These are phyloP conservation scores for Nemotelus pantherinus DNA, from an alignment of 2,888 invertebrate species.

Conservation along the genomic window DNA sequence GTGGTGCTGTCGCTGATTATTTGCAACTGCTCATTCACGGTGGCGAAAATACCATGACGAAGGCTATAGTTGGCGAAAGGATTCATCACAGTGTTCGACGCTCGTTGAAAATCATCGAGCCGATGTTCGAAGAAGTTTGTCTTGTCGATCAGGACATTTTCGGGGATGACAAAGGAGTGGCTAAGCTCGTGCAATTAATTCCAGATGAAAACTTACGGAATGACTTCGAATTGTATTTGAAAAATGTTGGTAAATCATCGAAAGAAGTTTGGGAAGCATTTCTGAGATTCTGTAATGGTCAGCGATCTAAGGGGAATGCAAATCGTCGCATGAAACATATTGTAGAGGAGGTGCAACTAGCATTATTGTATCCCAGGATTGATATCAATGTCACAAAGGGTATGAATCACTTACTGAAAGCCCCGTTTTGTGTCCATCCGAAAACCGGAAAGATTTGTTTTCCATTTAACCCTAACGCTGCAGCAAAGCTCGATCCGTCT, in stretches of 20 bases:
- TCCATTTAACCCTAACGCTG: conserved; percentile 77
- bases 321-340: conserved; percentile 71
- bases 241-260: conserved; percentile 66
- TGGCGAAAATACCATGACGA: conserved; percentile 67
- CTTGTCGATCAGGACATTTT: conserved; percentile 87
- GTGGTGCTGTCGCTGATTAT: conserved; percentile 90
- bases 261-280: conserved; percentile 76
- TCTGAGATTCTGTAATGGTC: conserved; percentile 62
- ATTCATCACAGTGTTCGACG: conserved; percentile 84
- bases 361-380: conserved; percentile 91
- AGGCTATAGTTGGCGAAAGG: conserved; percentile 66
- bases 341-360: conserved; percentile 88
- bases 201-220: conserved; percentile 75
- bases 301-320: conserved; percentile 57
- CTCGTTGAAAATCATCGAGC: conserved; percentile 78
- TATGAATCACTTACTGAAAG: conserved; percentile 95
- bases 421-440: conserved; percentile 99
- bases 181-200: conserved; percentile 77
- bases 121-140: conserved; percentile 79
- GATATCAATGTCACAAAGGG: conserved; percentile 97
- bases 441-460: conserved; percentile 96
- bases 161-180: conserved; percentile 73
- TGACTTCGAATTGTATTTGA: conserved; percentile 66
- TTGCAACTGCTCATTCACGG: conserved; percentile 74
- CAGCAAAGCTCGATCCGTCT: conserved; percentile 78